Evolutionary conservation across 1,140 invertebrate genomes (phyloP).

Genomic region (Hirudo medicinalis): DNA sequence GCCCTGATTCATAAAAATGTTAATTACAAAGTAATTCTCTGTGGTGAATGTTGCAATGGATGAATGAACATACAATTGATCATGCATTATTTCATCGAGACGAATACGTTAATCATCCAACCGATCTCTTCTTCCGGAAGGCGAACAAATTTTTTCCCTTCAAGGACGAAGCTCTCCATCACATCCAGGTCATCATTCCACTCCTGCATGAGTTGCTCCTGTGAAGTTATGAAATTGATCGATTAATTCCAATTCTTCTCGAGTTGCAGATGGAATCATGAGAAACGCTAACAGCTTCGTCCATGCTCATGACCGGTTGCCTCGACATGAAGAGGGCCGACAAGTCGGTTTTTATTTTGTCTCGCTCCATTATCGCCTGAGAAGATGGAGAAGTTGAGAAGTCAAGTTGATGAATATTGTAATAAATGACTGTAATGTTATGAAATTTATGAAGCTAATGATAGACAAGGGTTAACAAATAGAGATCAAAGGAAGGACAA

Average conservation of each 20-base stretch:
- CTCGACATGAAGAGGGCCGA: slow-evolving; percentile 87
- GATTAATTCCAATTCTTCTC: background rate
- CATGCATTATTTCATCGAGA: slow-evolving; percentile 3
- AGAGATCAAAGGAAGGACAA: background rate
- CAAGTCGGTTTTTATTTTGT: slow-evolving; percentile 64
- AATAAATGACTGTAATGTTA: no score
- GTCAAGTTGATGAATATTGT: no score
- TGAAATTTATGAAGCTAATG: no score
- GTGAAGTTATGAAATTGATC: background rate
- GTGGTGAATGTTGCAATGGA: no score
- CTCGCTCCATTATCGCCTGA: slow-evolving; percentile 43
- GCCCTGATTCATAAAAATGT: slow-evolving; percentile 38
- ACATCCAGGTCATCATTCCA: slow-evolving; percentile 43
- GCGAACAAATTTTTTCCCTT: slow-evolving; percentile 88
- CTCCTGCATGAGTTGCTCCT: slow-evolving; percentile 61
- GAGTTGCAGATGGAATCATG: background rate
- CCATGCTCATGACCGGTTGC: slow-evolving; percentile 67
- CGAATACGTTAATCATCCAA: slow-evolving; percentile 32
- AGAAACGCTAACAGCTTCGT: slow-evolving; percentile 56
- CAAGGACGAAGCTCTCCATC: slow-evolving; percentile 95
- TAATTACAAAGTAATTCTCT: no score
- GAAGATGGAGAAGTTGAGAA: background rate
- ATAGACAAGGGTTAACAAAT: no score
- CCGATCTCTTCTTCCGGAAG: slow-evolving; percentile 88
- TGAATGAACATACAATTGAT: no score